phyloP scores from a whole-genome alignment of 2,797 vertebrate species.

The Squalus acanthias region DNA sequence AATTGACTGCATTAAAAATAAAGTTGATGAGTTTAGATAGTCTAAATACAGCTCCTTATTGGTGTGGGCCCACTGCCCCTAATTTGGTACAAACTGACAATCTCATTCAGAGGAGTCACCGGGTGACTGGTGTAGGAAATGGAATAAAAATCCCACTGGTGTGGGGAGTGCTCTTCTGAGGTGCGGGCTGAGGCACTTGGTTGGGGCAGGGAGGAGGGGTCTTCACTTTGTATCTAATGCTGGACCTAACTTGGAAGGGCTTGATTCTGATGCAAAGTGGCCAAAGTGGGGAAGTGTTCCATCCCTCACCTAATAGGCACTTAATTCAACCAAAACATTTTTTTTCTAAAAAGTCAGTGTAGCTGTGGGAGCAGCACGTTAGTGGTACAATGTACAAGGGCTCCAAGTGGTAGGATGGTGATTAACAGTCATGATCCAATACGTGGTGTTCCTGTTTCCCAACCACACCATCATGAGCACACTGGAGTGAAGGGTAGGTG shows the following conservation, averaged over 20 bases:
- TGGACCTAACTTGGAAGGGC: neutral
- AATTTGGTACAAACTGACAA: neutral
- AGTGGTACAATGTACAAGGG: neutral
- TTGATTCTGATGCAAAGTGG: neutral
- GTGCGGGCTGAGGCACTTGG: neutral
- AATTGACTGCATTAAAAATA: neutral
- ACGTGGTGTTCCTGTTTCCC: neutral
- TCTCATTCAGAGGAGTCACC: neutral
- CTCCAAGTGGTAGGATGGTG: neutral
- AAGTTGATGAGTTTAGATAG: neutral
- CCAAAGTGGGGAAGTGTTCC: neutral
- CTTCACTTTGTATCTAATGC: too few species aligned
- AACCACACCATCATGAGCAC: neutral
- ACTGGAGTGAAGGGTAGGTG: neutral
- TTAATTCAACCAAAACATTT: neutral
- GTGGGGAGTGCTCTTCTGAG: neutral
- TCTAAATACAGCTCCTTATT: neutral
- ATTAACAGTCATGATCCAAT: neutral
- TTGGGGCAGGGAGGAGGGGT: neutral
- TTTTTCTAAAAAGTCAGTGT: neutral
- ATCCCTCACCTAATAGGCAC: neutral
- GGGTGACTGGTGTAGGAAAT: neutral
- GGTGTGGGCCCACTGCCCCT: neutral
- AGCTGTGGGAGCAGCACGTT: too few species aligned
- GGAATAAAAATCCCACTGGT: neutral